These are phyloP conservation scores for Muscidifurax raptorellus DNA, from an alignment of 1,140 invertebrate genomes.

Conservation along the genomic window DNA sequence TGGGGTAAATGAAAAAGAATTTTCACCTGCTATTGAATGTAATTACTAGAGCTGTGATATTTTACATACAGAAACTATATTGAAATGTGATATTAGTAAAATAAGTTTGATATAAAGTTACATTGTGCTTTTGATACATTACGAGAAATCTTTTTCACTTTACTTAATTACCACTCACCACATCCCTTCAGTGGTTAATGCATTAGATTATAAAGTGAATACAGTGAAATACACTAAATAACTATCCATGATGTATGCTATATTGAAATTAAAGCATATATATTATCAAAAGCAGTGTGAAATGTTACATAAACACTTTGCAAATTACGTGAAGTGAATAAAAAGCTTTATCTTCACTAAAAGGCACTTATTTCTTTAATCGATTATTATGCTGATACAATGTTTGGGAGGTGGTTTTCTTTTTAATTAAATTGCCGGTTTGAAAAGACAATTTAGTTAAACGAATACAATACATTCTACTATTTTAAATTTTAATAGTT, in stretches of 20 bases:
- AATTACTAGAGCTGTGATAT: constrained; percentile 15
- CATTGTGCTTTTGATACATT: not conserved
- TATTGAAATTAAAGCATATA: constrained; percentile 33
- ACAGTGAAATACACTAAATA: constrained; percentile 33
- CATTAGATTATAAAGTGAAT: constrained; percentile 38
- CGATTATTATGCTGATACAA: constrained; percentile 76
- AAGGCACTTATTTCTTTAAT: constrained; percentile 74
- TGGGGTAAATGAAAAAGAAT: constrained; percentile 49
- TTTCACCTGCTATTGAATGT: not conserved
- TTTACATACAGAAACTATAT: not conserved
- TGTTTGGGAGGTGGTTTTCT: constrained; percentile 82
- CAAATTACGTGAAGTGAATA: constrained; percentile 74
- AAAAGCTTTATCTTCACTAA: constrained; percentile 71
- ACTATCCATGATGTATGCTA: constrained; percentile 6
- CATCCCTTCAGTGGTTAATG: constrained; percentile 31
- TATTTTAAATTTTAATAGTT: constrained; percentile 23
- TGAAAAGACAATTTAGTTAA: not conserved
- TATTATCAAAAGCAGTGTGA: constrained; percentile 56
- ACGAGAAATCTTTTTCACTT: constrained; percentile 41
- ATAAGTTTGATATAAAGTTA: constrained; percentile 12
- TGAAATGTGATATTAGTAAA: constrained; percentile 26
- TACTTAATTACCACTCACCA: constrained; percentile 29
- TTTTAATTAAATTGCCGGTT: constrained; percentile 56
- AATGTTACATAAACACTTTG: constrained; percentile 72
- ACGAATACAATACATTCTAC: not conserved